phyloP scores from a whole-genome alignment of 2,888 invertebrate genomes.

The Lamellibrachia satsuma region DNA sequence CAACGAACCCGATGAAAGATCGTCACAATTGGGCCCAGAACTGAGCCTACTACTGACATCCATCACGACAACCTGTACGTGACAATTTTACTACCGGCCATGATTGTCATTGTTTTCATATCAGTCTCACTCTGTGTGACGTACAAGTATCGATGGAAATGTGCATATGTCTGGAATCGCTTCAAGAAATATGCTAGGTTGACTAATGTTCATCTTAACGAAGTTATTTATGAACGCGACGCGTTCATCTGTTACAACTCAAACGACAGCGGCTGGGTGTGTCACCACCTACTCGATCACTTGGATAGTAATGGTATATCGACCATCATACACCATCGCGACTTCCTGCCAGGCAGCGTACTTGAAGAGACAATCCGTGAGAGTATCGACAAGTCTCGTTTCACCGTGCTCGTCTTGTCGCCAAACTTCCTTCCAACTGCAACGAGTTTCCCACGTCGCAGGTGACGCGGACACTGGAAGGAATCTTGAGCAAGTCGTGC shows the following conservation, averaged over 20 bases:
- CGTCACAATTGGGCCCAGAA: not conserved
- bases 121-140: not conserved
- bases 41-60: not conserved
- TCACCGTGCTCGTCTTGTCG: slow-evolving; percentile 74
- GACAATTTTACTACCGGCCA: not conserved
- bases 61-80: not conserved
- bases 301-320: slow-evolving; percentile 69
- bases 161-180: not conserved
- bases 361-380: slow-evolving; percentile 78
- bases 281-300: slow-evolving; percentile 73
- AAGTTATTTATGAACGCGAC: slow-evolving; percentile 69
- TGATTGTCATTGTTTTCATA: not conserved
- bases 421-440: slow-evolving; percentile 74
- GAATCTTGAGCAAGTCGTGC: slow-evolving; percentile 25
- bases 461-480: slow-evolving; percentile 72
- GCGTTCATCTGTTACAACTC: slow-evolving; percentile 78
- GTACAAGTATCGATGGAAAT: not conserved
- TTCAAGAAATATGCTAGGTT: not conserved
- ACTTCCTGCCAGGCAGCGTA: slow-evolving; percentile 77
- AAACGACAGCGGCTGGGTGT: slow-evolving; percentile 74
- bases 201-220: not conserved
- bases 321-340: slow-evolving; percentile 76
- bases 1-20: not conserved
- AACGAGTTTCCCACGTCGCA: slow-evolving; percentile 73
- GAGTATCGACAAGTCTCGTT: slow-evolving; percentile 75